phyloP scores from a whole-genome alignment of 2,888 invertebrate genomes.

The Drosophila borborema region DNA sequence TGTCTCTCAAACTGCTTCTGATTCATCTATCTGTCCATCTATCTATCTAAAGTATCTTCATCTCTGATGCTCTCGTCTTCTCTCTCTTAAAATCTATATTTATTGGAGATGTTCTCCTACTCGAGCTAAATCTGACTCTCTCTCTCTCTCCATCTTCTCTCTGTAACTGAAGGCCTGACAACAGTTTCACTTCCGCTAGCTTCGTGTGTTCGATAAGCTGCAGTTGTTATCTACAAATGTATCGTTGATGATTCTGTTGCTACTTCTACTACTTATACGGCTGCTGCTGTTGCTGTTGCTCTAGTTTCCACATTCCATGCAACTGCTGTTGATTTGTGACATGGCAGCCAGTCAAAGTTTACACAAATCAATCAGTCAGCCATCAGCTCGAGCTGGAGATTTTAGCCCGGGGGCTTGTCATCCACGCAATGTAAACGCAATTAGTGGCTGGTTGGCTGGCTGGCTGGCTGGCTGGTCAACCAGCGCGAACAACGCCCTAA shows the following conservation, averaged over 20 bases:
- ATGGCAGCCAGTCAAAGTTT: constrained; percentile 69
- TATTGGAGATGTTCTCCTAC: neutral
- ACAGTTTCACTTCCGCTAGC: constrained; percentile 33
- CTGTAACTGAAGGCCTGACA: constrained; percentile 19
- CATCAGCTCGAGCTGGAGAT: constrained; percentile 9
- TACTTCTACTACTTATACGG: neutral
- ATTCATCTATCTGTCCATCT: too few species aligned
- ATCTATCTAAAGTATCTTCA: neutral
- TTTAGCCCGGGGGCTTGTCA: neutral
- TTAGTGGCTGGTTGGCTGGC: constrained; percentile 61
- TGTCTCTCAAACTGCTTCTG: neutral
- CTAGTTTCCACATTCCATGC: constrained; percentile 35
- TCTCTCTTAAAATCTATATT: neutral
- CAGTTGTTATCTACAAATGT: constrained; percentile 34
- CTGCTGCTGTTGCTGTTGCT: constrained; percentile 12
- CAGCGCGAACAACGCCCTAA: constrained; percentile 63
- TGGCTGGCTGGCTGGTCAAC: neutral
- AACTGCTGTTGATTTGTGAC: constrained; percentile 45
- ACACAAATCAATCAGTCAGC: constrained; percentile 73
- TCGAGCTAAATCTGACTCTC: too few species aligned
- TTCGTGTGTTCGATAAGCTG: constrained; percentile 49
- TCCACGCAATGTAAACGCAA: constrained; percentile 50
- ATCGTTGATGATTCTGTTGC: constrained; percentile 15
- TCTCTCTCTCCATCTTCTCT: neutral
- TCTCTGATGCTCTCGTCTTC: neutral